Evolutionary conservation across 2,888 invertebrate species (phyloP), one percentile per base, ranked within the genome.

Genomic region (Platycheirus rosarum): DNA sequence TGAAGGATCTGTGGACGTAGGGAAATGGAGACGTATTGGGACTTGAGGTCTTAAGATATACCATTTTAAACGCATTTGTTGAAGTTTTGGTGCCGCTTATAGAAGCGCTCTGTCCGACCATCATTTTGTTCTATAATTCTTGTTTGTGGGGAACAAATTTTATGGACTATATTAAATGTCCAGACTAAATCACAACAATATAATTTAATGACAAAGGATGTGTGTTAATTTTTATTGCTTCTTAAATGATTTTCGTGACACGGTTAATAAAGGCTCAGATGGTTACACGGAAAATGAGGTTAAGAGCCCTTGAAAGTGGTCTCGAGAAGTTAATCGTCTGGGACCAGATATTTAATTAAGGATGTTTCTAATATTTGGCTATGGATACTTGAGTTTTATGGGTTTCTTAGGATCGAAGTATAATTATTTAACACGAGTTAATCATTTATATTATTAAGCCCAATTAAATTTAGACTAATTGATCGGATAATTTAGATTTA

Each of bases 1-100:
- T 53, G 70, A 66, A 60, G 49, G 26, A 44, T 18, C 26, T 26
- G 32, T 23, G 23, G 13, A 44, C n/a, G n/a, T n/a, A n/a, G 37
- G 7, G 46, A 23, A 29, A 29, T 44, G 29, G 20, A 7, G 3
- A 16, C 35, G 5, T 6, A 23, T 62, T 20, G 7, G n/a, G n/a
- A n/a, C n/a, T n/a, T n/a, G n/a, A n/a, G n/a, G n/a, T n/a, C n/a
- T n/a, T n/a, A n/a, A n/a, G n/a, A n/a, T n/a, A n/a, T n/a, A n/a
- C n/a, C 29, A 40, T 35, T 20, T 14, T 13, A n/a, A n/a, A 40
- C 20, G 29, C 29, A 42, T 57, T 11, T 9, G 11, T 73, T 18
- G 23, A 40, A 11, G 18, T 42, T 66, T 62, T 35, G 44, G 14
- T 23, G 40, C 9, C 9, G 35, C 9, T 35, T 9, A 11, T 2